Evolutionary conservation across 2,113 vertebrate genomes (phyloP).

Genomic region (Redunca redunca): DNA sequence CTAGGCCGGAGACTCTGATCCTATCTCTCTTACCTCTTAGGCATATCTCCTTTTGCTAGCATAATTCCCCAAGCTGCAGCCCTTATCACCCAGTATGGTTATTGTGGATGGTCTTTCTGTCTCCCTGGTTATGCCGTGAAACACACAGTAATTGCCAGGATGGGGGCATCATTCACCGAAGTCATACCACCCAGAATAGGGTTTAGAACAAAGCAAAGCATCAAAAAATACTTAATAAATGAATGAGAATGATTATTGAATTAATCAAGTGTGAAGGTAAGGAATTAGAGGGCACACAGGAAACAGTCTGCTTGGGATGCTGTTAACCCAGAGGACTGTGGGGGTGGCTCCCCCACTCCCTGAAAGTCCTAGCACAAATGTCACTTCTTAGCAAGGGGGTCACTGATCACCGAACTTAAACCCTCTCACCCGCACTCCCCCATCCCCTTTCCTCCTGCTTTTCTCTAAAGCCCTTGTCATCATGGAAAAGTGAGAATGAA

Average conservation of each 20-base stretch:
- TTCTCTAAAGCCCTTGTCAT: background rate
- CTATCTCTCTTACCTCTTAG: background rate
- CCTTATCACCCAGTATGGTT: background rate
- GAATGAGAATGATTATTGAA: background rate
- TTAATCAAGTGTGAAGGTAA: background rate
- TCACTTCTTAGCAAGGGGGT: background rate
- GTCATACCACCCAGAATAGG: background rate
- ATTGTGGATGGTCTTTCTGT: too few relatives aligned
- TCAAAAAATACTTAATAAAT: background rate
- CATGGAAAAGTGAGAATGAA: background rate
- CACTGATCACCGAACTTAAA: rapidly evolving
- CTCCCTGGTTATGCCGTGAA: background rate
- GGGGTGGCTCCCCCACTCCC: background rate
- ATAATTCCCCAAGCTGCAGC: background rate
- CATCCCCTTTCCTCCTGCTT: background rate
- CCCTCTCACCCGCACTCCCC: rapidly evolving
- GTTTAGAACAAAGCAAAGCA: background rate
- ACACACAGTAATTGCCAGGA: background rate
- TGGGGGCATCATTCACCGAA: rapidly evolving
- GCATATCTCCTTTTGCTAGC: background rate
- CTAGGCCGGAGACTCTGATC: background rate
- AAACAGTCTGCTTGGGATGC: background rate
- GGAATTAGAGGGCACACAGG: background rate
- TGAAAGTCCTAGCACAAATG: background rate
- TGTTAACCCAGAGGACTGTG: too few relatives aligned